Conservation (phyloP, 2,888 invertebrate genomes). For the Apantesis nais region DNA sequence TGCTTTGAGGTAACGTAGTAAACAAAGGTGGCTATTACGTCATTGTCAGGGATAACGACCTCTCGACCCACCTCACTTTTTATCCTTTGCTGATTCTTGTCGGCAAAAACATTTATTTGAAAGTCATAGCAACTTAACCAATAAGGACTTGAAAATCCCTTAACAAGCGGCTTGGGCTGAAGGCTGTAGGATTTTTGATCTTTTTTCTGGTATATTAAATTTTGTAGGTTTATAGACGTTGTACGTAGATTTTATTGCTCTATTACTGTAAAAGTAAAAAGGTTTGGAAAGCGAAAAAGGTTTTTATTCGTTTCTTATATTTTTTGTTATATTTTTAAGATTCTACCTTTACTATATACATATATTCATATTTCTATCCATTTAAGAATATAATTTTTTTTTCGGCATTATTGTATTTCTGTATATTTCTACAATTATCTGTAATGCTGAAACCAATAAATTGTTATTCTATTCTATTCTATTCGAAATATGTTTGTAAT, state of each 20-base stretch:
- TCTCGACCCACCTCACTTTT: constrained; percentile 20
- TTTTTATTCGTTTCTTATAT: not conserved
- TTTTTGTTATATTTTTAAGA: not conserved
- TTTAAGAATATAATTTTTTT: too few relatives aligned
- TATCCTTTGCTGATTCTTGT: constrained; percentile 17
- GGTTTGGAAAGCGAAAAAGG: not conserved
- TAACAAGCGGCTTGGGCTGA: constrained; percentile 12
- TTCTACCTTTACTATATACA: too few relatives aligned
- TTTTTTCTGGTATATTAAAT: constrained; percentile 6
- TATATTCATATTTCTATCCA: too few relatives aligned
- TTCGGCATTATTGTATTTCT: too few relatives aligned
- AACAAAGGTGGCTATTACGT: constrained; percentile 30
- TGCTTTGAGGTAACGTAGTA: constrained; percentile 13
- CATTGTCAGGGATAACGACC: constrained; percentile 37
- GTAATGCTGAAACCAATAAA: too few relatives aligned
- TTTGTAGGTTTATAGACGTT: not conserved
- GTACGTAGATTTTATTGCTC: not conserved
- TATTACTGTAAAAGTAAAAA: not conserved
- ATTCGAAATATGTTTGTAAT: too few relatives aligned
- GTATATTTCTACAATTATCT: too few relatives aligned
- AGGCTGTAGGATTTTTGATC: constrained; percentile 1
- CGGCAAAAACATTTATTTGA: constrained; percentile 34
- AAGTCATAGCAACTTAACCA: constrained; percentile 25
- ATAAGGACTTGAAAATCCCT: constrained; percentile 5
- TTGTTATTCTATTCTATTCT: too few relatives aligned